These are phyloP conservation scores for Platynereis dumerilii DNA, from an alignment of 2,888 invertebrate genomes.

Conservation along the genomic window DNA sequence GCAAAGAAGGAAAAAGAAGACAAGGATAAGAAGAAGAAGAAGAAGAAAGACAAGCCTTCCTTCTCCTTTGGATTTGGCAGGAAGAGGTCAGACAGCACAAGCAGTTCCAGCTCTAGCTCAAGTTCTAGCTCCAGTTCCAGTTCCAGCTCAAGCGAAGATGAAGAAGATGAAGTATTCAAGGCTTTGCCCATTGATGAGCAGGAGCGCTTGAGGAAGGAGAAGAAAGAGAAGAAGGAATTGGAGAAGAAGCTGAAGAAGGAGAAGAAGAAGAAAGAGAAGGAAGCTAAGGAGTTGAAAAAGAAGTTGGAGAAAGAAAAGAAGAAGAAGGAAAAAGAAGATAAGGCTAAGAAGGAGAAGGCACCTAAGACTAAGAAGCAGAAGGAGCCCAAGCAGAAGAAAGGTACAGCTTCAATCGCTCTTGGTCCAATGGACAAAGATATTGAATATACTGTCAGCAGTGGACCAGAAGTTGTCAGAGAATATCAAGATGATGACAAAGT, in stretches of 20 bases:
- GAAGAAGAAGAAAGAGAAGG: too few relatives aligned
- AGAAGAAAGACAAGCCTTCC: too few relatives aligned
- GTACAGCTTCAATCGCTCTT: background rate
- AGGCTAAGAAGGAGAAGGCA: too few relatives aligned
- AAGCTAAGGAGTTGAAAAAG: background rate
- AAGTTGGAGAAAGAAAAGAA: background rate
- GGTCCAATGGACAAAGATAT: too few relatives aligned
- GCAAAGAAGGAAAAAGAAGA: background rate
- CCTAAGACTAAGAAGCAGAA: too few relatives aligned
- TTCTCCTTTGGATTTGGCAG: too few relatives aligned
- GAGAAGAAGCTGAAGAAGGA: too few relatives aligned
- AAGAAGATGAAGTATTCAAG: background rate
- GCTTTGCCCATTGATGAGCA: background rate
- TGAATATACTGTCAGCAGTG: too few relatives aligned
- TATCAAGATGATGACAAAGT: too few relatives aligned
- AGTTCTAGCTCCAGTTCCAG: constrained; percentile 7
- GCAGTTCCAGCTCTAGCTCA: background rate
- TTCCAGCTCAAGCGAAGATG: constrained; percentile 1
- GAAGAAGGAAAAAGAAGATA: background rate
- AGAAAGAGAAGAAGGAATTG: background rate
- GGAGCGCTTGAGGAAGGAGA: background rate
- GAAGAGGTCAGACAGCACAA: background rate
- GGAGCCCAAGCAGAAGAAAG: background rate
- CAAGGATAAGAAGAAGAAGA: background rate
- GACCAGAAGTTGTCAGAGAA: too few relatives aligned